These are phyloP conservation scores for Dendroctonus valens DNA, from an alignment of 1,140 invertebrate genomes.

Conservation along the genomic window DNA sequence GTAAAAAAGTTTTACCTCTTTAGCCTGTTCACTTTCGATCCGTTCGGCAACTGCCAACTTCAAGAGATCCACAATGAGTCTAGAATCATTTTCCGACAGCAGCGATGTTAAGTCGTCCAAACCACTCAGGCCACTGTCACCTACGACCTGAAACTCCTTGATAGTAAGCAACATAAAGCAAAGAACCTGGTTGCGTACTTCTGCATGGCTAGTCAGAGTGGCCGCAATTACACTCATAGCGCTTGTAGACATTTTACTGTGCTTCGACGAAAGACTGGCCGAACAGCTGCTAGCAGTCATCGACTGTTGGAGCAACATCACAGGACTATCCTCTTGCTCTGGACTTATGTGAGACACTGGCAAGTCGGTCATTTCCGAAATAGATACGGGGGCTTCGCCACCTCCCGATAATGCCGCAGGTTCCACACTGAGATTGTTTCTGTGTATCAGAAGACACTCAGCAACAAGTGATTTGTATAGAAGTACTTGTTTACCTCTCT, in stretches of 20 bases:
- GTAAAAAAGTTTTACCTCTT: constrained; percentile 48
- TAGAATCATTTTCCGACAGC: constrained; percentile 68
- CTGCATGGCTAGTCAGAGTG: constrained; percentile 79
- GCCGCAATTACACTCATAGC: constrained; percentile 90
- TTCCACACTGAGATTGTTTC: neutral
- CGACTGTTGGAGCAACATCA: constrained; percentile 57
- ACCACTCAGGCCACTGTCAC: constrained; percentile 42
- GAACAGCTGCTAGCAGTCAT: constrained; percentile 53
- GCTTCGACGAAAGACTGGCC: constrained; percentile 54
- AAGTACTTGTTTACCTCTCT: constrained; percentile 1
- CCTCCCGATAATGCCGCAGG: constrained; percentile 55
- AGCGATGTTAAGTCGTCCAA: constrained; percentile 71
- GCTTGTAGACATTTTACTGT: constrained; percentile 82
- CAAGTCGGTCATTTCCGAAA: constrained; percentile 45
- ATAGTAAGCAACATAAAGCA: neutral
- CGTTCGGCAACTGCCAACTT: constrained; percentile 74
- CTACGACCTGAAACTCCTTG: constrained; percentile 32
- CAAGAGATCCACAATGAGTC: constrained; percentile 72
- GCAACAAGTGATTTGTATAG: too few species aligned
- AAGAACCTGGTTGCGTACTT: constrained; percentile 52
- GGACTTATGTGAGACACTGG: constrained; percentile 53
- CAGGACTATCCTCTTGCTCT: constrained; percentile 59
- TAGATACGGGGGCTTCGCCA: constrained; percentile 71
- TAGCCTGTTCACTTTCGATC: constrained; percentile 61
- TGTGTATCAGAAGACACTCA: neutral